phyloP scores from a whole-genome alignment of 1,140 invertebrate genomes.

The Lysiphlebus fabarum region DNA sequence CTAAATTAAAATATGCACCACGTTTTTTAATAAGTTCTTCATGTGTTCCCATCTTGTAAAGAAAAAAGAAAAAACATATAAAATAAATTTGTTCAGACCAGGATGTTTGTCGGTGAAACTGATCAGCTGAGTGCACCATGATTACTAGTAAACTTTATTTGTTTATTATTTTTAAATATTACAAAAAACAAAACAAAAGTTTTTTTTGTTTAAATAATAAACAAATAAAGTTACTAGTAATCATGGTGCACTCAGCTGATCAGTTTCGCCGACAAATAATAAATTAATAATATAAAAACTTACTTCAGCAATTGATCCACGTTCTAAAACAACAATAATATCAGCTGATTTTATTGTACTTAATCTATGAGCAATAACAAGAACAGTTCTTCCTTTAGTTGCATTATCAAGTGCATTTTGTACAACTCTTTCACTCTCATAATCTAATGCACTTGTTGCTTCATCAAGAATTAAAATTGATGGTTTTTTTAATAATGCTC shows the following conservation, averaged over 20 bases:
- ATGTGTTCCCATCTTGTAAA: slow-evolving; percentile 25
- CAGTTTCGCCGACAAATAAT: too few species aligned
- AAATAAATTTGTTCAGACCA: not conserved
- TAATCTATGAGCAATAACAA: slow-evolving; percentile 86
- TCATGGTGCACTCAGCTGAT: too few species aligned
- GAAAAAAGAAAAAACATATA: slow-evolving; percentile 2
- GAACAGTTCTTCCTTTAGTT: slow-evolving; percentile 73
- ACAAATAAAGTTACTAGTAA: too few species aligned
- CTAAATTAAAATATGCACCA: slow-evolving; percentile 24
- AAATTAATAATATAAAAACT: slow-evolving; percentile 29
- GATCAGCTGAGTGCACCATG: too few species aligned
- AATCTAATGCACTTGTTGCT: slow-evolving; percentile 88
- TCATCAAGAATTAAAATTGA: slow-evolving; percentile 84
- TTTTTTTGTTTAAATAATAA: too few species aligned
- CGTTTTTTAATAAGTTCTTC: slow-evolving; percentile 21
- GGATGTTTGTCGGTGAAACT: too few species aligned
- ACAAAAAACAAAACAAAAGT: too few species aligned
- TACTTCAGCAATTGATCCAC: slow-evolving; percentile 80
- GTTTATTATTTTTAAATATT: too few species aligned
- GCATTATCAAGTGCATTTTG: slow-evolving; percentile 79
- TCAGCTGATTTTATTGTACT: slow-evolving; percentile 86
- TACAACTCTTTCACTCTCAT: slow-evolving; percentile 83
- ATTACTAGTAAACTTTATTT: too few species aligned
- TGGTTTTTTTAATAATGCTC: slow-evolving; percentile 85
- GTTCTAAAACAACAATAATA: slow-evolving; percentile 79